Evolutionary conservation across 2,888 invertebrate species (phyloP).

Genomic region (Lordiphosa fenestrarum): DNA sequence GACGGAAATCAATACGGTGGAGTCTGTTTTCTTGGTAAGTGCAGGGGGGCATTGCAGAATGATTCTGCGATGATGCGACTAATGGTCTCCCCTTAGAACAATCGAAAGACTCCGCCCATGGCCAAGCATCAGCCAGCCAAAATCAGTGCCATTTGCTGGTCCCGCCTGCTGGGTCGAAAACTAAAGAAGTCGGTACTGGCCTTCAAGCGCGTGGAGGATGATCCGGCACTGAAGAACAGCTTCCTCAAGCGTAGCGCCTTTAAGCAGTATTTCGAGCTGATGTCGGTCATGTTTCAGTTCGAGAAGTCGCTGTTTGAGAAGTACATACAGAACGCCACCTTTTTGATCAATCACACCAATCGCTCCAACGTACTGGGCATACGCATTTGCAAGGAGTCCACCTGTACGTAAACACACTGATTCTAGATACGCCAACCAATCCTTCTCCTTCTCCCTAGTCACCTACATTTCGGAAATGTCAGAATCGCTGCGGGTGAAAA

Average conservation of each 20-base stretch:
- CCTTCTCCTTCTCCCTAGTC: conserved; percentile 42
- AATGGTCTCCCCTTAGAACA: conserved; percentile 2
- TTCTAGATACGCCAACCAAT: background rate
- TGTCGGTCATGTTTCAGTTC: conserved; percentile 87
- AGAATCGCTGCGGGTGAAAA: conserved; percentile 53
- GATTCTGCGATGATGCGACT: background rate
- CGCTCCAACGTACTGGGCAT: conserved; percentile 86
- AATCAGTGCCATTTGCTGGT: conserved; percentile 94
- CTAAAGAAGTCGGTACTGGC: conserved; percentile 90
- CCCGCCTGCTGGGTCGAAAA: conserved; percentile 87
- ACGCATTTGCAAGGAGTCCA: conserved; percentile 77
- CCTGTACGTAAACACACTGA: conserved; percentile 46
- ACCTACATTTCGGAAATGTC: conserved; percentile 60
- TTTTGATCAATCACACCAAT: conserved; percentile 85
- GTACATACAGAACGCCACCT: conserved; percentile 86
- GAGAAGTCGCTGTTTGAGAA: conserved; percentile 87
- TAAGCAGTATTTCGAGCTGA: conserved; percentile 88
- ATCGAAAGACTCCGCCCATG: conserved; percentile 79
- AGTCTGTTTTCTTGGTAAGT: conserved; percentile 86
- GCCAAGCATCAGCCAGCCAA: conserved; percentile 88
- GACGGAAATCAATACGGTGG: conserved; percentile 88
- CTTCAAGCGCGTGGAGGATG: conserved; percentile 84
- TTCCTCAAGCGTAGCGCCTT: conserved; percentile 89
- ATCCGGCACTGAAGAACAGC: conserved; percentile 83
- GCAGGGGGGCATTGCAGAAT: background rate